A percentile compares a stretch with the other conserved stretches of the same genome.
Conservation (phyloP, 2,113 vertebrate genomes). For the Anoura caudifer region DNA sequence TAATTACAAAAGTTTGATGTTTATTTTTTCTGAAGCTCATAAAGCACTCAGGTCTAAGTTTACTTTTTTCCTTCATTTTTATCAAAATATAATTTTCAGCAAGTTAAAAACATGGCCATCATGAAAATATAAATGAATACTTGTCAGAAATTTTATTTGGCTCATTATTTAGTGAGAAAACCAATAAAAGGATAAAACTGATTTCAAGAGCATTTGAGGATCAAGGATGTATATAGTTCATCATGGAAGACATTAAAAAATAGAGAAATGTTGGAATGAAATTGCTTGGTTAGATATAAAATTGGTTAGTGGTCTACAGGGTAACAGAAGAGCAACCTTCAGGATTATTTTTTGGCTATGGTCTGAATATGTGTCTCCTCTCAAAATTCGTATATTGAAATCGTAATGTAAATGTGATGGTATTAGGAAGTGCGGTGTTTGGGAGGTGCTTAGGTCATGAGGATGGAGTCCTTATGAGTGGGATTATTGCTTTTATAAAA, state of each 20-base stretch:
- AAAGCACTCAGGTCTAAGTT: background rate
- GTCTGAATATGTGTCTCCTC: background rate
- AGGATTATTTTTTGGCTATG: background rate
- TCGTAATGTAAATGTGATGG: background rate
- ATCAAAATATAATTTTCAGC: background rate
- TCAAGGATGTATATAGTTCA: background rate
- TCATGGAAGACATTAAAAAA: background rate
- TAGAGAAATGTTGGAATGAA: background rate
- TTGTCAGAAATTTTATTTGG: slow-evolving; percentile 15
- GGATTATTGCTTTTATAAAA: background rate
- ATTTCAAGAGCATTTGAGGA: background rate
- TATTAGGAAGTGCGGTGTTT: background rate
- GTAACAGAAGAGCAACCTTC: background rate
- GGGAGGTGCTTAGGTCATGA: background rate
- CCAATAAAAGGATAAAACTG: background rate
- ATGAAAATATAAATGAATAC: background rate
- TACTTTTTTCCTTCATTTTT: background rate
- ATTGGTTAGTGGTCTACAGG: background rate
- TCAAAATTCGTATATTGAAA: background rate
- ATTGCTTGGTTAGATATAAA: background rate
- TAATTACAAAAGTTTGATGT: background rate
- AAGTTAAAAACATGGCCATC: background rate
- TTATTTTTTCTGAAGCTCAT: background rate
- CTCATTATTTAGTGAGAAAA: background rate
- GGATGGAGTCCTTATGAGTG: background rate